Evolutionary conservation across 2,888 invertebrate genomes (phyloP), one percentile per base, ranked within the genome.

Genomic region (Steinernema scapterisci): DNA sequence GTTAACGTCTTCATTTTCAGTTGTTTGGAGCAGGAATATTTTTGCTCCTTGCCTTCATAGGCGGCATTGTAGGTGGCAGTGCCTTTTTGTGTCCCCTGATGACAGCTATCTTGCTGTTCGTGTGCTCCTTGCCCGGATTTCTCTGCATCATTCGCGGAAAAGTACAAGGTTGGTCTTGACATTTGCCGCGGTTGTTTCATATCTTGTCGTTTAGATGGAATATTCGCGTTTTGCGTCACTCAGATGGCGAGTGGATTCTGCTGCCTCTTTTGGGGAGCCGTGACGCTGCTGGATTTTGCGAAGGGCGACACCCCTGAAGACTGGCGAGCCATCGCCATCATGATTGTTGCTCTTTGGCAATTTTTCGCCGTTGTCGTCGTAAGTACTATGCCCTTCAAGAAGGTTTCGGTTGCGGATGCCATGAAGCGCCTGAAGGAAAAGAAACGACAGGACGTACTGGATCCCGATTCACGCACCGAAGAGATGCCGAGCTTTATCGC

Each of bases 291-390:
- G 6, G 48, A 48, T 13, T 48, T 48, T 48, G 16, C 48, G 6
- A 16, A 48, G 48, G 48, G 48, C 19, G 54, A 54, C 21, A 21
- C 19, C 11, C 54, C 23, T 2, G 54, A 54, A 21, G 54, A 54
- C 25, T 54, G 54, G 54, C 54, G 54, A 3, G 16, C 54, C 1
- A 21, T 54, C 13, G 54, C 54, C 5, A 54, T 54, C 5, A 54
- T 54, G 54, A 25, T 54, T 6, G 25, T 54, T 13, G 54, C 54
- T 13, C 54, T 54, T 2, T 54, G 54, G 54, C 54, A 54, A 13
- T 54, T 54, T 25, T 54, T 54, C 54, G 23, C 54, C 21, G 54
- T 54, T 2, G 21, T 54, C 25, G 21, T 25, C 23, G 54, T 54
- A 1, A 54, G 23, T 25, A 54, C 5, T 13, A 11, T 54, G 54